Conservation (phyloP, 2,888 invertebrate species). For the Exocentrus adspersus region DNA sequence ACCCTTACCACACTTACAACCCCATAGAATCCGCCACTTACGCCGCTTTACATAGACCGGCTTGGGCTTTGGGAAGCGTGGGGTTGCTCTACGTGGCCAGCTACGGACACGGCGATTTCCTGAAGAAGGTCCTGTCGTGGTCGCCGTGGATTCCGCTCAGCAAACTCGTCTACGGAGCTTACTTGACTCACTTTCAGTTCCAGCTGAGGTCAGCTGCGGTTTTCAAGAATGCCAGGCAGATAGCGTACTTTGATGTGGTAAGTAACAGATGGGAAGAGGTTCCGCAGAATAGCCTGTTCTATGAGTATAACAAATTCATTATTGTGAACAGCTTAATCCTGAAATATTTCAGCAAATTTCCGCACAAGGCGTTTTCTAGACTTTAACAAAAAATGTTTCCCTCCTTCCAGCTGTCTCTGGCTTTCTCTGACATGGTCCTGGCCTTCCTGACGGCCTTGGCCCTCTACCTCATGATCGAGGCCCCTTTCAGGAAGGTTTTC, state of each 20-base stretch:
- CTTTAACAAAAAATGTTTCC: not conserved
- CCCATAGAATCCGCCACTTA: conserved; percentile 68
- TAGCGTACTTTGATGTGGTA: conserved; percentile 61
- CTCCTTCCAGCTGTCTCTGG: conserved; percentile 62
- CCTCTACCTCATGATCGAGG: conserved; percentile 68
- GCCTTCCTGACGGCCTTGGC: conserved; percentile 65
- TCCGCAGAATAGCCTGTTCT: too few relatives aligned
- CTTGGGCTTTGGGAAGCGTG: conserved; percentile 67
- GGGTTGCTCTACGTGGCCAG: conserved; percentile 66
- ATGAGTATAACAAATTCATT: too few relatives aligned
- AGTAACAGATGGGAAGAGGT: conserved; percentile 41
- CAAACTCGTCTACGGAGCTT: conserved; percentile 67
- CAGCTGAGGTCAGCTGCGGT: conserved; percentile 66
- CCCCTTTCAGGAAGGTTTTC: conserved; percentile 67
- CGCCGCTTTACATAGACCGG: conserved; percentile 68
- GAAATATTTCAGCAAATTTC: too few relatives aligned
- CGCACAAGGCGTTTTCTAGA: too few relatives aligned
- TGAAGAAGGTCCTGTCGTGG: conserved; percentile 66
- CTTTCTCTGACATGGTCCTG: conserved; percentile 65
- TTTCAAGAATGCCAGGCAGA: conserved; percentile 64
- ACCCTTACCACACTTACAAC: conserved; percentile 65
- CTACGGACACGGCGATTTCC: conserved; percentile 62
- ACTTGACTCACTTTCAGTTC: conserved; percentile 67
- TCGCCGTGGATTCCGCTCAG: conserved; percentile 70
- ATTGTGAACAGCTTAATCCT: too few relatives aligned